phyloP scores from a whole-genome alignment of 2,113 vertebrate species.

The Varanus komodoensis region DNA sequence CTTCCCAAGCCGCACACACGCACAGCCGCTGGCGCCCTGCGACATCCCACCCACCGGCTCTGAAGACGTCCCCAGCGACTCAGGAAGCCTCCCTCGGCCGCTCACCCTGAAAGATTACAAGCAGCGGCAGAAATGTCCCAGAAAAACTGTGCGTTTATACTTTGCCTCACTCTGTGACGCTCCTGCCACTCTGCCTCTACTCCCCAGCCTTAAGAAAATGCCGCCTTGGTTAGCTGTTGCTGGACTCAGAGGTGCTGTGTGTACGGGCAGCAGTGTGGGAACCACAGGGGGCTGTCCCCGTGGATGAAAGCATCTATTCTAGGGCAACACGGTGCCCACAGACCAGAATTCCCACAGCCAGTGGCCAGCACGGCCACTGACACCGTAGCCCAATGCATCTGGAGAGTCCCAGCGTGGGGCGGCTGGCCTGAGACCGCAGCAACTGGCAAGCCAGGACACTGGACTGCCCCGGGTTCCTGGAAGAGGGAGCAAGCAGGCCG shows the following conservation, averaged over 20 bases:
- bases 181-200: neutral
- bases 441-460: neutral
- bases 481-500: neutral
- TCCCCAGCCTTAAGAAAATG: neutral
- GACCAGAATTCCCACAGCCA: too few species aligned
- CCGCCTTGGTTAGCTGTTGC: neutral
- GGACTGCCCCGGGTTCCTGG: neutral
- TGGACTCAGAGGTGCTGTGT: neutral
- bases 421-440: neutral
- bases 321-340: too few species aligned
- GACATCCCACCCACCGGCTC: neutral
- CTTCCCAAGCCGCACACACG: accelerated
- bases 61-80: neutral
- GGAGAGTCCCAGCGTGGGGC: too few species aligned
- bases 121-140: neutral
- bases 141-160: neutral
- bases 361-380: neutral
- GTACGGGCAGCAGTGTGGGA: too few species aligned
- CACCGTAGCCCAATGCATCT: too few species aligned
- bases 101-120: too few species aligned
- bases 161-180: neutral
- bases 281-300: too few species aligned
- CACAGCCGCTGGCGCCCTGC: neutral
- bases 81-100: neutral
- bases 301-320: neutral